phyloP scores from a whole-genome alignment of 2,797 vertebrate species.

The Sylvilagus floridanus region DNA sequence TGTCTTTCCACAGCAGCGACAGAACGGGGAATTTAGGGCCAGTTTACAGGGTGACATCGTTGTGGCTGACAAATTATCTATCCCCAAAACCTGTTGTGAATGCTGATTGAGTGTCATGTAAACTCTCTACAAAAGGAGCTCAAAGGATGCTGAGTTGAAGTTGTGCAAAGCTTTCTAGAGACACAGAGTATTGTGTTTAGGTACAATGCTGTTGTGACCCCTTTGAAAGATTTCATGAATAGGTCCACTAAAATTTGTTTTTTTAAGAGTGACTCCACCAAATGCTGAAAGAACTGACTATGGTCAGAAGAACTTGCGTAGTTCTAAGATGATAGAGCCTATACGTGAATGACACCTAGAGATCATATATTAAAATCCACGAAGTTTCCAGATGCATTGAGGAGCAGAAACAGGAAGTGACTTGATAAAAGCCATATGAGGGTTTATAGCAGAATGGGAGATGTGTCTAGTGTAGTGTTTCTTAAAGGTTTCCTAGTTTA shows the following conservation, averaged over 20 bases:
- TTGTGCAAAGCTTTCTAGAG: not conserved
- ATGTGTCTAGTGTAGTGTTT: too few species aligned
- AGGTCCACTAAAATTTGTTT: not conserved
- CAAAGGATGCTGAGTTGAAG: not conserved
- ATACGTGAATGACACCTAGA: not conserved
- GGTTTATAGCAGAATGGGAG: not conserved
- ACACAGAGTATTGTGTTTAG: not conserved
- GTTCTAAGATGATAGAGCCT: not conserved
- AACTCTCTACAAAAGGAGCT: not conserved
- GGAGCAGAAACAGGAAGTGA: not conserved
- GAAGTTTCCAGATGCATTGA: not conserved
- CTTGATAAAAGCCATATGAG: not conserved
- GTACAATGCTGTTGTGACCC: not conserved
- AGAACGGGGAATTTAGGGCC: conserved; percentile 76
- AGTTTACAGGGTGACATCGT: conserved; percentile 76
- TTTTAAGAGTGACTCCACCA: not conserved
- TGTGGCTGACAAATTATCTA: conserved; percentile 79
- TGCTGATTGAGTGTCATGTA: conserved; percentile 47
- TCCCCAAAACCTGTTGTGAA: conserved; percentile 52
- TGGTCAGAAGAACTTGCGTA: not conserved
- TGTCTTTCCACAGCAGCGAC: conserved; percentile 72
- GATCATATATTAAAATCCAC: not conserved
- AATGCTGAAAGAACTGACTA: not conserved
- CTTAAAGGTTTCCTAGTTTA: not conserved
- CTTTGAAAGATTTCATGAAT: not conserved